These are phyloP conservation scores for Venustaconcha ellipsiformis DNA, from an alignment of 1,140 invertebrate genomes.

Conservation along the genomic window DNA sequence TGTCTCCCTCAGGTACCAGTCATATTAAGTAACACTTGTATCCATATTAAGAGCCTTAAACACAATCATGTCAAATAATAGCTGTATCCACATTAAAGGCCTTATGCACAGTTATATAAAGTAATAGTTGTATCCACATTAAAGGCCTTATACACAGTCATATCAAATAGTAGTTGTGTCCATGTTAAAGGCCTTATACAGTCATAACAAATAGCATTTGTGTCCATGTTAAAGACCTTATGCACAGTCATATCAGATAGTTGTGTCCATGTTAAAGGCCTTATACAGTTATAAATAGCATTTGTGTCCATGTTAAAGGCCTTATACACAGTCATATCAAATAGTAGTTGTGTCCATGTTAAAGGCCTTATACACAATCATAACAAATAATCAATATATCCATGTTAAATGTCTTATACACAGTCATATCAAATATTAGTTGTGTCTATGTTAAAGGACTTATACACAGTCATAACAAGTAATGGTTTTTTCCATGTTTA, in stretches of 20 bases:
- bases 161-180: too few relatives aligned
- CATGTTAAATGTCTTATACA: too few relatives aligned
- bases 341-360: background rate
- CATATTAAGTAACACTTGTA: background rate
- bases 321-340: background rate
- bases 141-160: background rate
- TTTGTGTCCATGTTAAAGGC: background rate
- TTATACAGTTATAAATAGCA: too few relatives aligned
- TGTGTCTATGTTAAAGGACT: too few relatives aligned
- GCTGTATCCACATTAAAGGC: background rate
- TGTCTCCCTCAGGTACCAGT: slow-evolving; percentile 87
- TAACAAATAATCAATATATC: too few relatives aligned
- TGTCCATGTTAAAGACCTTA: background rate
- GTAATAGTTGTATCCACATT: background rate
- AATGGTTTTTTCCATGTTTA: too few relatives aligned
- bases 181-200: background rate
- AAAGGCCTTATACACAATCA: too few relatives aligned
- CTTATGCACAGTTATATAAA: background rate
- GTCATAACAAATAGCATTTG: background rate
- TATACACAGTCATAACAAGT: too few relatives aligned
- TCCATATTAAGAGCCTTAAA: background rate
- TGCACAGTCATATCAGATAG: background rate
- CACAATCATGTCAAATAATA: background rate
- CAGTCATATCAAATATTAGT: too few relatives aligned
- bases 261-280: too few relatives aligned